These are phyloP conservation scores for Notolepis coatsorum DNA, from an alignment of 2,797 vertebrate genomes.

Conservation along the genomic window DNA sequence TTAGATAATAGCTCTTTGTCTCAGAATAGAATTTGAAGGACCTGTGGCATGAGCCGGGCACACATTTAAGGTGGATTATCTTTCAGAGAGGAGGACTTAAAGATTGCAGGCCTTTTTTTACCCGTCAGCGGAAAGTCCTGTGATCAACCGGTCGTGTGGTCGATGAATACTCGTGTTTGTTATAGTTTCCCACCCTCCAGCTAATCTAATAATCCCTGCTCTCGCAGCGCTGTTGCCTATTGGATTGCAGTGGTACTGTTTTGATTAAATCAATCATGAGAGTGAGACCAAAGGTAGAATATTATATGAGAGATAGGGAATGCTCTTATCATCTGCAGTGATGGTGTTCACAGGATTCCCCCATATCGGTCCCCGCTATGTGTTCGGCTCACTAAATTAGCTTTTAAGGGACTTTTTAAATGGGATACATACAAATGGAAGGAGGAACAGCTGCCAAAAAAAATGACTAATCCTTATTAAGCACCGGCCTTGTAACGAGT, in stretches of 20 bases:
- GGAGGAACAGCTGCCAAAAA: conserved; percentile 24
- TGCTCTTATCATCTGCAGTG: conserved; percentile 24
- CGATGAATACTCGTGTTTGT: not conserved
- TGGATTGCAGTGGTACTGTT: conserved; percentile 11
- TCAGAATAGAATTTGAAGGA: not conserved
- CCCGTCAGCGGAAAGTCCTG: not conserved
- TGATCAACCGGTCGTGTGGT: not conserved
- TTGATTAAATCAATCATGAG: not conserved
- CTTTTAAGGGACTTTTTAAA: conserved; percentile 10
- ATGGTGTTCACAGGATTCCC: conserved; percentile 7
- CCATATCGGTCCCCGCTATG: no score
- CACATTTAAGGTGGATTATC: not conserved
- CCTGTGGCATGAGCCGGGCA: not conserved
- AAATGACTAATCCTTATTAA: conserved; percentile 39
- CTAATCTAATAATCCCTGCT: not conserved
- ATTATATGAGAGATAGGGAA: not conserved
- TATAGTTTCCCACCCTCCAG: not conserved
- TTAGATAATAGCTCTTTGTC: not conserved
- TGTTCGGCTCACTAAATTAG: not conserved
- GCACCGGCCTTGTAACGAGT: conserved; percentile 27
- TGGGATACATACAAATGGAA: conserved; percentile 50
- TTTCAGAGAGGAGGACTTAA: not conserved
- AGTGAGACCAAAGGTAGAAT: not conserved
- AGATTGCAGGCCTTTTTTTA: not conserved
- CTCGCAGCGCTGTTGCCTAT: not conserved